Conservation (phyloP, 2,113 vertebrate species). For the Rafetus swinhoei region DNA sequence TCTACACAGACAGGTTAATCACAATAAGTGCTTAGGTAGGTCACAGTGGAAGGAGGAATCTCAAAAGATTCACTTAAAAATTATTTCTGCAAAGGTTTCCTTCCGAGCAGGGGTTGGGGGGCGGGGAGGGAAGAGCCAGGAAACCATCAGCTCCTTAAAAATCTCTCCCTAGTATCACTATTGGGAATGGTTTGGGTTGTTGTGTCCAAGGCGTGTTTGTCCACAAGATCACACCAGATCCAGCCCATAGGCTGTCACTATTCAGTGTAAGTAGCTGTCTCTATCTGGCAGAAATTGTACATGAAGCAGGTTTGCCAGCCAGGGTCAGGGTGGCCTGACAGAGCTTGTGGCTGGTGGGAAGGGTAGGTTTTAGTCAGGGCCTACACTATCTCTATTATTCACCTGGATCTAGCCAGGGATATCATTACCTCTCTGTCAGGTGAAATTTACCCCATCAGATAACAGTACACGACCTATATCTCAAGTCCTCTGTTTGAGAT, state of each 20-base stretch:
- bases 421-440: not conserved
- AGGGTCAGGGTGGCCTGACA: not conserved
- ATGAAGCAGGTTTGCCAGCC: not conserved
- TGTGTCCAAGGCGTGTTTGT: not conserved
- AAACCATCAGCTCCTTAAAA: conserved; percentile 2
- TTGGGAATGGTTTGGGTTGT: not conserved
- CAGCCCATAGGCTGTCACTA: not conserved
- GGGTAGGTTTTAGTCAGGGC: not conserved
- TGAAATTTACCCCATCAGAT: not conserved
- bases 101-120: not conserved
- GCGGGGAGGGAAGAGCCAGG: not conserved
- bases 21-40: not conserved
- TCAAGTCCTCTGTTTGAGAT: not conserved
- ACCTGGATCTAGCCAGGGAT: not conserved
- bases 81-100: not conserved
- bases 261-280: not conserved
- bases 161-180: rapidly evolving
- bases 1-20: not conserved
- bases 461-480: not conserved
- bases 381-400: not conserved
- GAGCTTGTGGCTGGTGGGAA: not conserved
- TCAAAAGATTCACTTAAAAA: not conserved
- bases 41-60: not conserved
- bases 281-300: too few relatives aligned
- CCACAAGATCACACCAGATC: not conserved